phyloP scores from a whole-genome alignment of 64 coral and sea anemone species.

The Dendronephthya gigantea region DNA sequence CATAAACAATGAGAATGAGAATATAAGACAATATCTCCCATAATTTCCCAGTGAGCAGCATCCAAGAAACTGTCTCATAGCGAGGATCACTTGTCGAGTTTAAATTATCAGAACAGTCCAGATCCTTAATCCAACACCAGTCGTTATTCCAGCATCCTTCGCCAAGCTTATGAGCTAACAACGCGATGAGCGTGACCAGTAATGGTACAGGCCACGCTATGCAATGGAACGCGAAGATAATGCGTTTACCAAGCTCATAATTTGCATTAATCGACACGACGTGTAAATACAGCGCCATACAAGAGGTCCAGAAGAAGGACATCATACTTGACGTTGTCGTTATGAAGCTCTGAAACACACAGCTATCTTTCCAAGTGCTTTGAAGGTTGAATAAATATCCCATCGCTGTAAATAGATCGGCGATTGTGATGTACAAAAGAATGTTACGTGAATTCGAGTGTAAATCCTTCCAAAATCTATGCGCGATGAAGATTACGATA shows the following conservation, averaged over 20 bases:
- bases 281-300: background rate
- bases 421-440: background rate
- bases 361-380: background rate
- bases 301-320: background rate
- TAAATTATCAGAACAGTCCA: background rate
- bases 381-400: background rate
- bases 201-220: background rate
- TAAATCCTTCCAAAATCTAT: background rate
- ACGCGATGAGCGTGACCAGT: background rate
- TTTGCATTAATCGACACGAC: background rate
- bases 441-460: background rate
- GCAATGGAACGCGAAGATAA: background rate
- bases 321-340: background rate
- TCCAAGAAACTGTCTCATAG: background rate
- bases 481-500: background rate
- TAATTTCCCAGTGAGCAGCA: background rate
- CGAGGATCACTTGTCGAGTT: background rate
- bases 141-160: background rate
- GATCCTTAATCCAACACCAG: background rate
- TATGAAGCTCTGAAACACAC: background rate
- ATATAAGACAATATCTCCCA: conserved; percentile 6
- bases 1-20: background rate
- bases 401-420: background rate
- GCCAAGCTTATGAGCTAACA: background rate
- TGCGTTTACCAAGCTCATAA: background rate